Evolutionary conservation across 2,888 invertebrate genomes (phyloP).

Genomic region (Conus canariensis): DNA sequence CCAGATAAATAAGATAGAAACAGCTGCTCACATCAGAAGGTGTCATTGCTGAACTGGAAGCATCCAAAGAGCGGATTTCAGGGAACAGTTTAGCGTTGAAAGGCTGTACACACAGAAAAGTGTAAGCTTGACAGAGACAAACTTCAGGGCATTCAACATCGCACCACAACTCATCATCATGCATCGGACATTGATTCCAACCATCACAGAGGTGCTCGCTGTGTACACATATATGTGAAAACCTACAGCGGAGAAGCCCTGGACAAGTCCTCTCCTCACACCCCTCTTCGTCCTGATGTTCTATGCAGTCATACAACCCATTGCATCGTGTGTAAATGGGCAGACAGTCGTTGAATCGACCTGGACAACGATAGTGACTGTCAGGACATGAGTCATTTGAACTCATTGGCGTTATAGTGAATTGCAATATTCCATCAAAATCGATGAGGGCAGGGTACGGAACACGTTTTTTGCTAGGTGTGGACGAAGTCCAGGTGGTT

Average conservation of each 20-base stretch:
- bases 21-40: background rate
- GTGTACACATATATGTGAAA: background rate
- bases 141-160: background rate
- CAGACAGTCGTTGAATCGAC: background rate
- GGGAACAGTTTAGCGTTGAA: background rate
- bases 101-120: background rate
- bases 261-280: background rate
- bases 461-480: background rate
- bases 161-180: slow-evolving; percentile 26
- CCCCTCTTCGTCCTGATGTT: background rate
- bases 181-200: slow-evolving; percentile 12
- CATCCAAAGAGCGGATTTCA: slow-evolving; percentile 13
- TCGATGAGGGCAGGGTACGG: background rate
- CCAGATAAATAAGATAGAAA: background rate
- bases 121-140: slow-evolving; percentile 4
- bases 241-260: background rate
- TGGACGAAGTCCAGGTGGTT: background rate
- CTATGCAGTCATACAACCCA: background rate
- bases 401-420: background rate
- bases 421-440: background rate
- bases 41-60: background rate
- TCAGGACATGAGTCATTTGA: background rate
- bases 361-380: background rate
- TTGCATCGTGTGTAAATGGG: slow-evolving; percentile 16
- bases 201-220: slow-evolving; percentile 25